Conservation (phyloP, 2,113 vertebrate species). For the Spheniscus mendiculus region DNA sequence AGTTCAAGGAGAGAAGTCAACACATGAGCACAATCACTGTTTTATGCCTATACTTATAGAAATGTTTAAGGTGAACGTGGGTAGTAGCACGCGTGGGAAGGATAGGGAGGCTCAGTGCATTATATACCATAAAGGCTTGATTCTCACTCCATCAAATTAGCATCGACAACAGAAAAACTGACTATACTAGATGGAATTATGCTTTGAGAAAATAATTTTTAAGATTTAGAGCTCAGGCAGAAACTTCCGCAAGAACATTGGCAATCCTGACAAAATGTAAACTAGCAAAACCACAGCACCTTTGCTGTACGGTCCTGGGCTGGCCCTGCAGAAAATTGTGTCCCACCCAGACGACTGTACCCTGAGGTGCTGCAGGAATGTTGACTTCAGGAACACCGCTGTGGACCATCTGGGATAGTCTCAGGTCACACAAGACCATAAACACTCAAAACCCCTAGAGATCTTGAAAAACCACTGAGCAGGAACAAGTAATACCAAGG, state of each 20-base stretch:
- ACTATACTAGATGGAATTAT: background rate
- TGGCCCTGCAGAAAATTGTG: background rate
- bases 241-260: background rate
- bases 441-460: background rate
- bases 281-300: rapidly evolving
- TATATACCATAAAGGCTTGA: rapidly evolving
- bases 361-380: rapidly evolving
- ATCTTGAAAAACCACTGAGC: background rate
- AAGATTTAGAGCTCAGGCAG: background rate
- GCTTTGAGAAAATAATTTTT: background rate
- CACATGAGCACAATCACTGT: background rate
- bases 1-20: background rate
- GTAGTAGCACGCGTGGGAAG: background rate
- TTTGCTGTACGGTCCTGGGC: background rate
- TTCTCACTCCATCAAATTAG: too few relatives aligned
- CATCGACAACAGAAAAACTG: background rate
- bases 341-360: background rate
- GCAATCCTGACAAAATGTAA: background rate
- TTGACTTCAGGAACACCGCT: background rate
- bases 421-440: background rate
- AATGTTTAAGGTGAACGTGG: background rate
- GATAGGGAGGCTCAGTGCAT: background rate
- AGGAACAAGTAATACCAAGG: background rate
- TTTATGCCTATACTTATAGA: background rate
- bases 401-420: background rate